Evolutionary conservation across 2,797 vertebrate species (phyloP).

Genomic region (Myripristis jacobus): DNA sequence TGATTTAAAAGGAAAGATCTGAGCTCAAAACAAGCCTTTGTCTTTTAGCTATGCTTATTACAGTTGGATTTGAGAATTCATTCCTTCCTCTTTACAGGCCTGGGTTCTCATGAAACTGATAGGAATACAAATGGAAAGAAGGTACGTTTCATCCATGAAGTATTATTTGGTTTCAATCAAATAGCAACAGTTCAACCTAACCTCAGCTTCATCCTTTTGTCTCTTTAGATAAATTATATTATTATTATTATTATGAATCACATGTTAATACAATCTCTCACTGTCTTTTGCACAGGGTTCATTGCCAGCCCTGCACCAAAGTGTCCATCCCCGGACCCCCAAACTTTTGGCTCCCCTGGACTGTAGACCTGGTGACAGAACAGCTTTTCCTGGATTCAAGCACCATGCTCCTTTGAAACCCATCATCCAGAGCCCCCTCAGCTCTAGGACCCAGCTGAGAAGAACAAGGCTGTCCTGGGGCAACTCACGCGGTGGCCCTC

Average conservation of each 20-base stretch:
- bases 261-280: background rate
- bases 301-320: constrained; percentile 38
- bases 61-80: background rate
- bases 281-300: constrained; percentile 44
- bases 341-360: constrained; percentile 78
- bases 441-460: constrained; percentile 49
- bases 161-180: constrained; percentile 1
- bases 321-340: constrained; percentile 56
- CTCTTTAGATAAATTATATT: background rate
- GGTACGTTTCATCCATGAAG: constrained; percentile 48
- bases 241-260: too few species aligned
- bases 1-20: background rate
- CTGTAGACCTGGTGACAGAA: constrained; percentile 37
- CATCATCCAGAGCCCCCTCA: constrained; percentile 60
- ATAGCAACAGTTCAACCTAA: background rate
- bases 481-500: constrained; percentile 21
- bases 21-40: background rate
- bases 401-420: constrained; percentile 68
- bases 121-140: constrained; percentile 52
- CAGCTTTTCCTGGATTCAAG: constrained; percentile 47
- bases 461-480: constrained; percentile 52
- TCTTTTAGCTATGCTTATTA: background rate
- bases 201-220: background rate
- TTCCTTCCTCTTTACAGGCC: constrained; percentile 66
- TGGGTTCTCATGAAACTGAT: constrained; percentile 62